Evolutionary conservation across 1,140 invertebrate genomes (phyloP).

Genomic region (Drosophila novamexicana): DNA sequence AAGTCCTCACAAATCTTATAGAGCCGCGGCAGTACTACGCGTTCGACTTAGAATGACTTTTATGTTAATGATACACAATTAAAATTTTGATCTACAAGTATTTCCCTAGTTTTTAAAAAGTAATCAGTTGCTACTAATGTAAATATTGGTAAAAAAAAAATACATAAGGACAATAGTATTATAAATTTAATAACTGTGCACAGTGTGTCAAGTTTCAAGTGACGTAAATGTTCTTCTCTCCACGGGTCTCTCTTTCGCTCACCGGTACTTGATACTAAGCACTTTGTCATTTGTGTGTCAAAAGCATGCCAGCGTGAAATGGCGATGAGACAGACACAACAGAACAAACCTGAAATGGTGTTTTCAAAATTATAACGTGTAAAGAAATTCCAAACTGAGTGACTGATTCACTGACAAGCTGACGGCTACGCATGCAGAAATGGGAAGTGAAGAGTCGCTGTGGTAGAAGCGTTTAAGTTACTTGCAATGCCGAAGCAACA

Average conservation of each 20-base stretch:
- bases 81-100: no score
- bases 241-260: neutral
- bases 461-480: slow-evolving; percentile 46
- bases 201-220: slow-evolving; percentile 20
- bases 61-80: no score
- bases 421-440: slow-evolving; percentile 52
- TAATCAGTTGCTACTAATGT: slow-evolving; percentile 11
- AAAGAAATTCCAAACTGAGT: slow-evolving; percentile 58
- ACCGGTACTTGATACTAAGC: slow-evolving; percentile 53
- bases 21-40: no score
- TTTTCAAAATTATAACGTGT: slow-evolving; percentile 57
- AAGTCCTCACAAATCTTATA: no score
- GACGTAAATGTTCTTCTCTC: slow-evolving; percentile 53
- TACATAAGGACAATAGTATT: neutral
- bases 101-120: no score
- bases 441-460: slow-evolving; percentile 5
- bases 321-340: slow-evolving; percentile 19
- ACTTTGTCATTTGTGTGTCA: slow-evolving; percentile 77
- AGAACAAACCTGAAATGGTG: slow-evolving; percentile 12
- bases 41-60: no score
- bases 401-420: slow-evolving; percentile 50
- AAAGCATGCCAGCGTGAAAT: slow-evolving; percentile 69
- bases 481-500: slow-evolving; percentile 52
- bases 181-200: neutral
- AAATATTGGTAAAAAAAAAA: neutral